Percentiles rank a stretch among this genome's conserved stretches.
Evolutionary conservation across 2,113 vertebrate species (phyloP).

Genomic region (Okapia johnstoni): DNA sequence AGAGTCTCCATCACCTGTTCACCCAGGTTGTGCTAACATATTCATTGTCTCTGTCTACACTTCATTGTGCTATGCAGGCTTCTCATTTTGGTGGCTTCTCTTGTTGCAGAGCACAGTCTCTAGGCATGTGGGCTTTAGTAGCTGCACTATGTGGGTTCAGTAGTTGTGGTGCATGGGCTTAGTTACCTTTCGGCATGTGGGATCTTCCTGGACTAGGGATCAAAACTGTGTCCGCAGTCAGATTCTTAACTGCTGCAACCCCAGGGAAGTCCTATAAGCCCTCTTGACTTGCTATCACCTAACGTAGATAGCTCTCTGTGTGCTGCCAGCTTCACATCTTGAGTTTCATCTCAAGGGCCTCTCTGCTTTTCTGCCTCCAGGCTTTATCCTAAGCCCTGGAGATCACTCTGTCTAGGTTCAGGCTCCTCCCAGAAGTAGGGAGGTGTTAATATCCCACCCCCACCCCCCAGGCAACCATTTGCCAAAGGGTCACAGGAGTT

Average conservation of each 20-base stretch:
- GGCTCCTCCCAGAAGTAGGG: not conserved
- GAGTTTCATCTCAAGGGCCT: not conserved
- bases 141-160: not conserved
- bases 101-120: not conserved
- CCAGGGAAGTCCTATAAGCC: not conserved
- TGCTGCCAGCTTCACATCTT: not conserved
- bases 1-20: not conserved
- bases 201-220: not conserved
- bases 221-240: not conserved
- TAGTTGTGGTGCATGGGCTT: not conserved
- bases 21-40: not conserved
- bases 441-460: not conserved
- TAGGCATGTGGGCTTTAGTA: not conserved
- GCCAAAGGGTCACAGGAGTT: not conserved
- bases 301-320: rapidly evolving
- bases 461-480: not conserved
- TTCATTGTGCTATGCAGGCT: not conserved
- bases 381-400: not conserved
- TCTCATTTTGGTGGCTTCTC: not conserved
- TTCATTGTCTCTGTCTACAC: not conserved
- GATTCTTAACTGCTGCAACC: not conserved
- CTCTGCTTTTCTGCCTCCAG: not conserved
- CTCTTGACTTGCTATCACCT: not conserved
- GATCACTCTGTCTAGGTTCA: not conserved
- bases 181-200: not conserved